These are phyloP conservation scores for Rhynchopsitta pachyrhyncha DNA, from an alignment of 2,113 vertebrate species.

Conservation along the genomic window DNA sequence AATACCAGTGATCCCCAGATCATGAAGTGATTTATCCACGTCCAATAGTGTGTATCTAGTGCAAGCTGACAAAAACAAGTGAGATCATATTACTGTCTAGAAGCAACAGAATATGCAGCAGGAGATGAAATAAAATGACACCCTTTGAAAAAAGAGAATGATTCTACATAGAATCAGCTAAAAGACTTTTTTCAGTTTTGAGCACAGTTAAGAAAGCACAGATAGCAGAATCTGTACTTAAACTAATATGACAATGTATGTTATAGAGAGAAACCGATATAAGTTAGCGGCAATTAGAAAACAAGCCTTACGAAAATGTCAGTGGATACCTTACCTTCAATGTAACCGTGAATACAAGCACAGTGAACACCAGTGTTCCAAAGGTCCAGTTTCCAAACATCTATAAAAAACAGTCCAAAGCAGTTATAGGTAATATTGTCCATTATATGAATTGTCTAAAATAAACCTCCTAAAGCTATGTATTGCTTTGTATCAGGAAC, in stretches of 20 bases:
- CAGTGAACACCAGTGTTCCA: conserved; percentile 93
- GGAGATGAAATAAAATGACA: not conserved
- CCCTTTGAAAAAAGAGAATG: not conserved
- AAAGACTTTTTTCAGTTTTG: not conserved
- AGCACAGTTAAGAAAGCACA: not conserved
- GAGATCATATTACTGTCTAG: not conserved
- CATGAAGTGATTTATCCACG: conserved; percentile 97
- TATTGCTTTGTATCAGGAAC: not conserved
- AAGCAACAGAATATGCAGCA: not conserved
- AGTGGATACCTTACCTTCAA: conserved; percentile 83
- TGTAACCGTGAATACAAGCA: conserved; percentile 93
- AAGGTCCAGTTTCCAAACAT: conserved; percentile 99
- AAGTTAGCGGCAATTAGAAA: not conserved
- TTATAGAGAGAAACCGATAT: not conserved
- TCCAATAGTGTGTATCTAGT: conserved; percentile 98
- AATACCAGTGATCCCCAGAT: conserved; percentile 97
- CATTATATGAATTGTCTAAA: not conserved
- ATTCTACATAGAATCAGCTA: not conserved
- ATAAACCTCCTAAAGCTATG: not conserved
- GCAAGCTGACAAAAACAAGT: conserved; percentile 78
- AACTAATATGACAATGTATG: not conserved
- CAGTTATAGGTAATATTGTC: not conserved
- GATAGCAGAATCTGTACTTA: not conserved
- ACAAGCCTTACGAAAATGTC: not conserved
- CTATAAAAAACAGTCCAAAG: conserved; percentile 68